These are phyloP conservation scores for Thripadectes ignobilis DNA, from an alignment of 2,797 vertebrate genomes.

Conservation along the genomic window DNA sequence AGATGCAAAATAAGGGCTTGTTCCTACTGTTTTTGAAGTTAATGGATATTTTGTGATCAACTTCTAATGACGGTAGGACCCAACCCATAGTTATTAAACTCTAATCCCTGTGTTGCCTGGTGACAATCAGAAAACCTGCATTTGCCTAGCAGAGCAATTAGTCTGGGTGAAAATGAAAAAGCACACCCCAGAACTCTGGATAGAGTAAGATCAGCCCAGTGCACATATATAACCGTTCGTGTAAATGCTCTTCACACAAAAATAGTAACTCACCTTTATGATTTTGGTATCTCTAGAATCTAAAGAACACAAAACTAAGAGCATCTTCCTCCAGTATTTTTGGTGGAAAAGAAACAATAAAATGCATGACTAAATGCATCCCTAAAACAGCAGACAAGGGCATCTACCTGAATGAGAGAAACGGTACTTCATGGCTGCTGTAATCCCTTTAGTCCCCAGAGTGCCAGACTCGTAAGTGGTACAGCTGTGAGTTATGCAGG, in stretches of 20 bases:
- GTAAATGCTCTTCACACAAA: not conserved
- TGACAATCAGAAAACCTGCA: constrained; percentile 28
- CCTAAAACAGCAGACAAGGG: not conserved
- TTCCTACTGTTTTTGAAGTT: constrained; percentile 49
- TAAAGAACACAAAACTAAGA: not conserved
- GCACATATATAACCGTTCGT: not conserved
- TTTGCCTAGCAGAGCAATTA: not conserved
- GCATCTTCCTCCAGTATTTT: not conserved
- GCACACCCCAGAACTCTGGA: not conserved
- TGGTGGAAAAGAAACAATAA: not conserved
- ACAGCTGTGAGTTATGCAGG: not conserved
- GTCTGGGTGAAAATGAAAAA: not conserved
- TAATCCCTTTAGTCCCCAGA: not conserved
- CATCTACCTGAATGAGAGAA: not conserved
- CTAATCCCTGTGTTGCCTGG: constrained; percentile 30
- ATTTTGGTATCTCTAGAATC: not conserved
- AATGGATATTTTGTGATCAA: constrained; percentile 48
- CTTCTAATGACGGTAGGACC: constrained; percentile 29
- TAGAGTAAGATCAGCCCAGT: not conserved
- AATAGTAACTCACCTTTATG: not conserved
- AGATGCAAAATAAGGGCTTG: constrained; percentile 29
- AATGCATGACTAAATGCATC: not conserved
- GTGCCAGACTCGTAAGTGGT: not conserved
- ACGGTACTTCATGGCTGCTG: not conserved
- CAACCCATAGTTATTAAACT: not conserved